Conservation (phyloP, 2,113 vertebrate genomes). For the Gallinago media region DNA sequence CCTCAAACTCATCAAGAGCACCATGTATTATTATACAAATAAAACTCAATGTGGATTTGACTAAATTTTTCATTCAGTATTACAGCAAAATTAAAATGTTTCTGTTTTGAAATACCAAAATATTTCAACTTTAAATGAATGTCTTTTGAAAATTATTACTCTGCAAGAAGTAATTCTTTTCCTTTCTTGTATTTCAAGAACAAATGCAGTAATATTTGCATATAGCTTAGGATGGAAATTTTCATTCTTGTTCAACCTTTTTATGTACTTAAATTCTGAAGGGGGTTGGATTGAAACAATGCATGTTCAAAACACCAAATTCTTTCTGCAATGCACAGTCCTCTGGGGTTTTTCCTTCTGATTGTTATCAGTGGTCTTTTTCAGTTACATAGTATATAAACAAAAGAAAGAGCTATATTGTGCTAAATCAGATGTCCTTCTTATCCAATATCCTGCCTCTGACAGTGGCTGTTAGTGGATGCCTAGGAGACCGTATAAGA, state of each 20-base stretch:
- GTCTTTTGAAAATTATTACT: neutral
- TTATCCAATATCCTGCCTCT: conserved; percentile 32
- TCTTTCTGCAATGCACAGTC: neutral
- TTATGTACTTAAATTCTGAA: neutral
- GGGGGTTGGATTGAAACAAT: conserved; percentile 24
- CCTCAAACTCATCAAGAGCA: neutral
- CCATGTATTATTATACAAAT: neutral
- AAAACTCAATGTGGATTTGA: neutral
- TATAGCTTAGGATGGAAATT: neutral
- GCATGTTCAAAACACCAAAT: neutral
- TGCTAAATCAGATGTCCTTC: conserved; percentile 27
- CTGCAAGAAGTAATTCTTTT: neutral
- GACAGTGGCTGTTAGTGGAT: neutral
- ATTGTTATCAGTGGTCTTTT: conserved; percentile 43
- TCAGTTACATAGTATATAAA: neutral
- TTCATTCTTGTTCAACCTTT: neutral
- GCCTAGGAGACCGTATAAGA: conserved; percentile 25
- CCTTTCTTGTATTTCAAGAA: neutral
- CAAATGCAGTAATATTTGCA: neutral
- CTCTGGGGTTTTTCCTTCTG: conserved; percentile 14
- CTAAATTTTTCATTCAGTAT: neutral
- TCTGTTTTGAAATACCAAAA: neutral
- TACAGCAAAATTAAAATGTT: neutral
- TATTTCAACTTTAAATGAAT: neutral
- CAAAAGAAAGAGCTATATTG: conserved; percentile 29